Percentiles rank a stretch among this genome's conserved stretches.
phyloP scores from a whole-genome alignment of 2,113 vertebrate species.

The Chaetorhynchus papuensis region DNA sequence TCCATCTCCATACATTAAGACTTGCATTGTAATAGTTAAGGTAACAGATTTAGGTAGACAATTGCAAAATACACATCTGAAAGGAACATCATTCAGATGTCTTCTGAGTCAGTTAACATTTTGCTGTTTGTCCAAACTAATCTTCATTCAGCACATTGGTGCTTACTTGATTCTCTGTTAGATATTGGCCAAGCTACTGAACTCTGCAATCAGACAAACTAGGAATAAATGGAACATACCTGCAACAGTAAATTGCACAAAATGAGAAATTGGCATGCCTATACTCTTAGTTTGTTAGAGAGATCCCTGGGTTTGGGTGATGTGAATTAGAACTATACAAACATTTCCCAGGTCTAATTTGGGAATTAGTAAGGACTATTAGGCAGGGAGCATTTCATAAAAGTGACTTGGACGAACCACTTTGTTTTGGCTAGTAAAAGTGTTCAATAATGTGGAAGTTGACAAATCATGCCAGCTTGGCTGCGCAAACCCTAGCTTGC shows the following conservation, averaged over 20 bases:
- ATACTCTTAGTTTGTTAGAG: not conserved
- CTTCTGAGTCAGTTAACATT: not conserved
- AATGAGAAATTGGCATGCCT: not conserved
- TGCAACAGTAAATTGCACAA: not conserved
- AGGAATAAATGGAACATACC: not conserved
- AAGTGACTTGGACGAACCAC: not conserved
- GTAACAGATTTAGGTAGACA: not conserved
- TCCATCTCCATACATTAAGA: not conserved
- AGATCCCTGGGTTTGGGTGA: not conserved
- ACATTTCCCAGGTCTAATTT: not conserved
- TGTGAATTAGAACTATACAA: not conserved
- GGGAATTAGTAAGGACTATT: not conserved
- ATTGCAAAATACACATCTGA: not conserved
- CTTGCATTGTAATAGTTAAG: not conserved
- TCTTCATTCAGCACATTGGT: not conserved
- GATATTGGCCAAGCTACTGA: not conserved
- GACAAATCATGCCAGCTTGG: not conserved
- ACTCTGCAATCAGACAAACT: not conserved
- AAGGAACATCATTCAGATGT: not conserved
- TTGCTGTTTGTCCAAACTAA: not conserved
- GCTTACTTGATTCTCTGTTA: not conserved
- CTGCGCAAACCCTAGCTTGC: not conserved
- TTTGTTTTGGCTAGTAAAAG: not conserved
- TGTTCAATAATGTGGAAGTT: not conserved
- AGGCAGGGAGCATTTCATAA: not conserved